Base-by-base conservation (phyloP, 2,888 invertebrate species). In the Macaria notata region DNA sequence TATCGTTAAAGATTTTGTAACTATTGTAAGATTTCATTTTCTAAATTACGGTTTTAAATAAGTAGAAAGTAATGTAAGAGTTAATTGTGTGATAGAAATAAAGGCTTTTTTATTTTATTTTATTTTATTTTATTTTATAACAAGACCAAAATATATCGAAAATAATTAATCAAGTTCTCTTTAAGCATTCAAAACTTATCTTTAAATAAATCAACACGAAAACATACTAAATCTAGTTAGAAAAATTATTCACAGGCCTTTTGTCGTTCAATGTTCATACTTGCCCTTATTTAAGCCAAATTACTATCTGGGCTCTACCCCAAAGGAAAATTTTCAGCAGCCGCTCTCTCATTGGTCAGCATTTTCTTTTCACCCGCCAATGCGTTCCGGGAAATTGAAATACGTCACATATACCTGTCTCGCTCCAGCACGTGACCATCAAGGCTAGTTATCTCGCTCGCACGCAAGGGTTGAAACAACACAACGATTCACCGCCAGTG, bases 401-500 rank as follows among this genome's bases (percentile, higher is more conserved):
- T 79, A 80, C 75, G 66, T 68, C 68, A 76, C 76, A 78, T 72
- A 85, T 73, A 71, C n/a, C 66, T 65, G 65, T 84, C 84, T 59
- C 75, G 59, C 60, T 89, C 78, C 65, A 54, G 61, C 79, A 33
- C 65, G 61, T 54, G 49, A 51, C 7, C 41, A 62, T 68, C 71
- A 70, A 70, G 69, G 70, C 73, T 70, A 50, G 60, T 63, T 72
- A 68, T 62, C 83, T 82, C 83, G 65, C 52, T 89, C 74, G 56
- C 79, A 71, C 84, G 69, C 49, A 45, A 78, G 84, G 88, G 86
- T 79, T 82, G 76, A 73, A 80, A 74, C 70, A 71, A 68, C 68
- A 57, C 70, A 69, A 71, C 72, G 65, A 68, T 69, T 67, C 69
- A 66, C 73, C 77, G 79, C 81, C 88, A 90, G 90, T 90, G 79